phyloP scores from a whole-genome alignment of 2,113 vertebrate genomes.

The Cottus gobio region DNA sequence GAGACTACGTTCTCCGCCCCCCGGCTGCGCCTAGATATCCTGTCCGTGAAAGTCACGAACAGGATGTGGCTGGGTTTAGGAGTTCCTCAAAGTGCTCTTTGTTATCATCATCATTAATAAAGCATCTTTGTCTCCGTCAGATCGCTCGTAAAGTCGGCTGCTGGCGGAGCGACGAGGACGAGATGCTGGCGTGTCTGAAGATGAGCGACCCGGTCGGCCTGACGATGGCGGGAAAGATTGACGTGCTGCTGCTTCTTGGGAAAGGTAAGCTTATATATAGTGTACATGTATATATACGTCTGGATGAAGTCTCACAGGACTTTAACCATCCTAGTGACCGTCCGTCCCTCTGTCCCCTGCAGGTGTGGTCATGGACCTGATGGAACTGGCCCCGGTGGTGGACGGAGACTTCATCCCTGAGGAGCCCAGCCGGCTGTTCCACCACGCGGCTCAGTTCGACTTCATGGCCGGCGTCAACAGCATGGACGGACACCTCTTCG shows the following conservation, averaged over 20 bases:
- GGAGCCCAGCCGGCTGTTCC: constrained; percentile 81
- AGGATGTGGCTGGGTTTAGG: no score
- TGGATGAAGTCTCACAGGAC: no score
- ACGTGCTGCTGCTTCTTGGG: constrained; percentile 69
- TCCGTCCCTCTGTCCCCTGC: neutral
- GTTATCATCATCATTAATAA: no score
- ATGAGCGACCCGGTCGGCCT: constrained; percentile 76
- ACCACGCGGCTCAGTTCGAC: constrained; percentile 84
- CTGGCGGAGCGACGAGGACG: constrained; percentile 78
- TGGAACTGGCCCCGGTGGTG: constrained; percentile 82
- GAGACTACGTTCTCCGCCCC: no score
- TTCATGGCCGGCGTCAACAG: constrained; percentile 85
- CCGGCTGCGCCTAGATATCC: no score
- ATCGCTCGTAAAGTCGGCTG: constrained; percentile 78
- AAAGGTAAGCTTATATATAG: constrained; percentile 51
- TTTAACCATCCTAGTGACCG: no score
- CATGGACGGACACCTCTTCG: constrained; percentile 89
- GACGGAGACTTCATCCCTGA: constrained; percentile 90
- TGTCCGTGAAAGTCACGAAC: no score
- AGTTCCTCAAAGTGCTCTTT: no score
- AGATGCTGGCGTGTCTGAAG: constrained; percentile 84
- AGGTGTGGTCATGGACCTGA: constrained; percentile 82
- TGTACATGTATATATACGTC: no score
- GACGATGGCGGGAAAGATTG: constrained; percentile 82
- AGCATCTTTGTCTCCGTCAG: constrained; percentile 25